Conservation (phyloP, 2,888 invertebrate genomes). For the Spilarctia lutea region DNA sequence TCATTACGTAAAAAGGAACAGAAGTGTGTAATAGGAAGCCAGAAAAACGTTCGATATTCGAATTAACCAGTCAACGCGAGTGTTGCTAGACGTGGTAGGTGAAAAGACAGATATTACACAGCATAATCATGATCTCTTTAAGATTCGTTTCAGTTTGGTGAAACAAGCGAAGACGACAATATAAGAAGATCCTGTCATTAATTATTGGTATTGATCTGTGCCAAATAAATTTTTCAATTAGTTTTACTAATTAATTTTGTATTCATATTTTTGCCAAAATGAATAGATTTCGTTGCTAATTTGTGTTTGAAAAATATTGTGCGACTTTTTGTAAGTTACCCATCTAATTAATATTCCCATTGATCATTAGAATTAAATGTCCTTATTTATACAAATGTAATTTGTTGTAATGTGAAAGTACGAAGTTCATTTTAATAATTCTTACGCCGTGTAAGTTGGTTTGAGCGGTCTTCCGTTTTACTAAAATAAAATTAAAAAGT, state of each 20-base stretch:
- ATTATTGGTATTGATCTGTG: slow-evolving; percentile 44
- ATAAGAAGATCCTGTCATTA: slow-evolving; percentile 26
- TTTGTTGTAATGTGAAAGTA: slow-evolving; percentile 21
- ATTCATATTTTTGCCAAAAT: not conserved
- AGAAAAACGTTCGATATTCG: not conserved
- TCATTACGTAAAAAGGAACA: too few relatives aligned
- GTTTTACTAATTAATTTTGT: slow-evolving; percentile 18
- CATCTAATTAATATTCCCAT: slow-evolving; percentile 17
- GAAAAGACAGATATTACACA: not conserved
- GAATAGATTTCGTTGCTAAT: slow-evolving; percentile 27
- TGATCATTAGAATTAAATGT: slow-evolving; percentile 28
- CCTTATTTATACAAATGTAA: slow-evolving; percentile 24
- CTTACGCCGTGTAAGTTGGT: not conserved
- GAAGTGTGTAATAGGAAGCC: too few relatives aligned
- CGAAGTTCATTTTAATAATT: slow-evolving; percentile 7
- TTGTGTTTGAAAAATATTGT: slow-evolving; percentile 12
- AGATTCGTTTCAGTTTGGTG: not conserved
- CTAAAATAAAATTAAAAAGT: not conserved
- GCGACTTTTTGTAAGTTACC: slow-evolving; percentile 1
- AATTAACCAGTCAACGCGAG: not conserved
- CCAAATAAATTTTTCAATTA: slow-evolving; percentile 52
- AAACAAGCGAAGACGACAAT: not conserved
- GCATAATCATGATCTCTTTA: not conserved
- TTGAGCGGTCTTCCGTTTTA: slow-evolving; percentile 4
- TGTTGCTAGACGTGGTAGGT: not conserved